These are phyloP conservation scores for Zootermopsis nevadensis DNA, from an alignment of 2,888 invertebrate genomes.

Conservation along the genomic window DNA sequence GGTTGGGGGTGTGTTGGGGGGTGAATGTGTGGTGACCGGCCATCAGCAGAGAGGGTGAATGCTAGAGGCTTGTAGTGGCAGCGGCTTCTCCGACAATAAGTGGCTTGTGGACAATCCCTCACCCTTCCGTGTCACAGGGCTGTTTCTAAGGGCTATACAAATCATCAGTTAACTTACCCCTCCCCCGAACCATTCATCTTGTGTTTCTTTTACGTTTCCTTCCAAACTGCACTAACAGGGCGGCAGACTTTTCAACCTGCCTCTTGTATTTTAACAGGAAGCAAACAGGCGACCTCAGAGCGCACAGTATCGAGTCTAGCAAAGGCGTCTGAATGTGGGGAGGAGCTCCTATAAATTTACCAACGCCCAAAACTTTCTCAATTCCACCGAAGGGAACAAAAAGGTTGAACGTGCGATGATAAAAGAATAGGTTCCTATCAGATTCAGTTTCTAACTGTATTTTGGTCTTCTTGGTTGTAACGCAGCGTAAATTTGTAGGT, in stretches of 20 bases:
- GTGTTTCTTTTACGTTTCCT: neutral
- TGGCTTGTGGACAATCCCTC: conserved; percentile 29
- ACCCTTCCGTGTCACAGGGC: neutral
- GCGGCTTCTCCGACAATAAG: conserved; percentile 22
- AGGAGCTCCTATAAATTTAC: no score
- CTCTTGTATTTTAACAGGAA: neutral
- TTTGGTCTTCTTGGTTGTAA: no score
- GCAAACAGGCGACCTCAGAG: neutral
- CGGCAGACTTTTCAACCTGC: neutral
- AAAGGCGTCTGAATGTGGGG: neutral
- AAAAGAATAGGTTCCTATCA: no score
- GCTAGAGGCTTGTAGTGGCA: conserved; percentile 7
- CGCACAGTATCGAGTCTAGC: neutral
- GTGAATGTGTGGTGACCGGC: neutral
- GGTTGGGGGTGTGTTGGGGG: neutral
- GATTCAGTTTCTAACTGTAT: no score
- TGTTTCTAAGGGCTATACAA: conserved; percentile 30
- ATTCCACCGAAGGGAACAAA: no score
- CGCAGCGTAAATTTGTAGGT: no score
- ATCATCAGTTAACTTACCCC: conserved; percentile 19
- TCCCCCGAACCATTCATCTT: conserved; percentile 6
- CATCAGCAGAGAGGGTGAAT: conserved; percentile 4
- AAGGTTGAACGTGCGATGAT: no score
- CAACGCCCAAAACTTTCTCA: no score
- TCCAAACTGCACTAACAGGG: neutral